Percentiles rank a stretch among this genome's conserved stretches.
phyloP scores from a whole-genome alignment of 2,113 vertebrate genomes.

The Carassius carassius region DNA sequence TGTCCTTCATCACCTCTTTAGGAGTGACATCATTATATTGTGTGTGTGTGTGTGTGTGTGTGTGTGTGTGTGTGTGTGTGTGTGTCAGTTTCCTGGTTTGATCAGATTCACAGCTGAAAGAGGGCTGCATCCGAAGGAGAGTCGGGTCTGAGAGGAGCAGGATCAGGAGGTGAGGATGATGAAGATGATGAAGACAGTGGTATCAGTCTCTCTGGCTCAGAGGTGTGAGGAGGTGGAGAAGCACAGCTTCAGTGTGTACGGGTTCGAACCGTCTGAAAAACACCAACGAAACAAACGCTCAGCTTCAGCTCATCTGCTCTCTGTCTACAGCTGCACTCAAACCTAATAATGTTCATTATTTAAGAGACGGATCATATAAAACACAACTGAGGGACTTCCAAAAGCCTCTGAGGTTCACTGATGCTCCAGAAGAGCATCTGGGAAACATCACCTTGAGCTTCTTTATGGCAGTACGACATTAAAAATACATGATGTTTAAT shows the following conservation, averaged over 20 bases:
- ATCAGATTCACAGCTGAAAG: slow-evolving; percentile 7
- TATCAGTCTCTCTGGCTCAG: slow-evolving; percentile 66
- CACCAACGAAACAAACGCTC: slow-evolving; percentile 29
- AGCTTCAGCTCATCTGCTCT: not conserved
- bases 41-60: slow-evolving; percentile 25
- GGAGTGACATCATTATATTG: slow-evolving; percentile 45
- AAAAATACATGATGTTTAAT: not conserved
- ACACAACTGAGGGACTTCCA: not conserved
- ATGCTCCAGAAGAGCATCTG: not conserved
- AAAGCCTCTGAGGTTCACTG: not conserved
- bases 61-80: slow-evolving; percentile 29
- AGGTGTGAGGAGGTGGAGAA: slow-evolving; percentile 98
- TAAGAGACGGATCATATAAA: not conserved
- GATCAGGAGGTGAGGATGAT: slow-evolving; percentile 24
- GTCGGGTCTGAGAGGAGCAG: not conserved
- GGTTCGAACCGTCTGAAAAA: slow-evolving; percentile 92
- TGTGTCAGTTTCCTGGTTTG: not conserved
- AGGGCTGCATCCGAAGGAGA: not conserved
- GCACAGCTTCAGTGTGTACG: slow-evolving; percentile 96
- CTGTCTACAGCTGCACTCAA: too few species aligned
- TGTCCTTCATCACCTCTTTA: not conserved
- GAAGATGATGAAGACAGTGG: slow-evolving; percentile 7
- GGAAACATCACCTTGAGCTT: not conserved
- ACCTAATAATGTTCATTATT: not conserved
- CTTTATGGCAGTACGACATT: too few species aligned